Conservation (phyloP, 1,140 invertebrate species). For the Stegodyphus mimosarum region DNA sequence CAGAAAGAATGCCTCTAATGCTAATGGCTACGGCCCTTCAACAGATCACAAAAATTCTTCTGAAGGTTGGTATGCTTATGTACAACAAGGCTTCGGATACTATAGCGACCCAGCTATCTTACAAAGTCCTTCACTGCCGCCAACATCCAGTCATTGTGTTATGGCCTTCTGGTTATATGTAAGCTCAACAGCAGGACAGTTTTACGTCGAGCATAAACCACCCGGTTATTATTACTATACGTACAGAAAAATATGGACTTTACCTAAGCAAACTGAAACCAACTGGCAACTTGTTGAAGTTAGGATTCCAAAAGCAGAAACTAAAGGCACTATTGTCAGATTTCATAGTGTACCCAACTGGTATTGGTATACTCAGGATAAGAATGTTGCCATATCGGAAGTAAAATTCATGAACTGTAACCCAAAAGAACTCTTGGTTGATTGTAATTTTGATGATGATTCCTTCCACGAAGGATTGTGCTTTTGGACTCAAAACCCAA, state of each 20-base stretch:
- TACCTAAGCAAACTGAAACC: background rate
- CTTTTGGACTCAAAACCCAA: conserved; percentile 30
- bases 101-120: conserved; percentile 1
- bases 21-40: background rate
- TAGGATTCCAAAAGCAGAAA: background rate
- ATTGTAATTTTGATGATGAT: conserved; percentile 62
- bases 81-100: conserved; percentile 6
- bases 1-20: conserved; percentile 1
- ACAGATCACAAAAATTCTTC: conserved; percentile 33
- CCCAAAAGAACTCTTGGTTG: conserved; percentile 52
- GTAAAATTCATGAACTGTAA: conserved; percentile 61
- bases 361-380: background rate
- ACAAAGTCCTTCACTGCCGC: conserved; percentile 34
- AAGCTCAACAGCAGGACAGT: background rate
- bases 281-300: conserved; percentile 36
- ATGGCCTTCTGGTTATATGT: conserved; percentile 54
- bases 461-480: conserved; percentile 45
- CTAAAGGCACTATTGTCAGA: conserved; percentile 4
- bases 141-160: conserved; percentile 53
- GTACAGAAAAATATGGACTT: conserved; percentile 1
- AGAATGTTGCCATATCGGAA: conserved; percentile 52
- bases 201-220: conserved; percentile 21
- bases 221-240: background rate
- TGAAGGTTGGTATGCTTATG: conserved; percentile 28
- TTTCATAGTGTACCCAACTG: conserved; percentile 10